A percentile compares a stretch with the other conserved stretches of the same genome.
Evolutionary conservation across 1,140 invertebrate genomes (phyloP).

Genomic region (Bombus ignitus): DNA sequence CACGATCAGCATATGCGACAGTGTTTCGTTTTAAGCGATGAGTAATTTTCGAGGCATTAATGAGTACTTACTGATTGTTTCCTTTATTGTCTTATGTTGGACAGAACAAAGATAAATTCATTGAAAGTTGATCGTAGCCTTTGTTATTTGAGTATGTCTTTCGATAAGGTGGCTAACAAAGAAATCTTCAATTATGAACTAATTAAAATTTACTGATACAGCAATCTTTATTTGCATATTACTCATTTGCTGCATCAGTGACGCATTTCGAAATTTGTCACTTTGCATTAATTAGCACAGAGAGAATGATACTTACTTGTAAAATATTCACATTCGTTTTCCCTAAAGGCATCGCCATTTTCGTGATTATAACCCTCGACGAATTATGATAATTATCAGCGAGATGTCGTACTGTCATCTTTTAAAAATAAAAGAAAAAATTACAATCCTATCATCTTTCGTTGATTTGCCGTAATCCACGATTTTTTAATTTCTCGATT

Average conservation of each 20-base stretch:
- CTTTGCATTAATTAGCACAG: not conserved
- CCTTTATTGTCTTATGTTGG: conserved; percentile 5
- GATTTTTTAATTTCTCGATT: not conserved
- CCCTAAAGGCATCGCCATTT: no score
- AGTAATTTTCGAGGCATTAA: conserved; percentile 63
- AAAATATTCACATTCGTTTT: no score
- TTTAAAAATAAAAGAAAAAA: no score
- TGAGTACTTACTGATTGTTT: conserved; percentile 41
- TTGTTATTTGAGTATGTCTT: not conserved
- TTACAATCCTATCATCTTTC: no score
- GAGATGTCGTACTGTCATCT: no score
- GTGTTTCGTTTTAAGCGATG: conserved; percentile 53
- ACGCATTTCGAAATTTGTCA: not conserved
- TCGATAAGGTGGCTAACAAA: not conserved
- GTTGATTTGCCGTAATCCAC: not conserved
- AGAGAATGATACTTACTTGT: not conserved
- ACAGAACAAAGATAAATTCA: not conserved
- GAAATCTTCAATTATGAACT: not conserved
- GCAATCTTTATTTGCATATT: not conserved
- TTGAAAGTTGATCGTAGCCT: not conserved
- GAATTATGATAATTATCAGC: not conserved
- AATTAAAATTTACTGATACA: not conserved
- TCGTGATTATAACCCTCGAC: no score
- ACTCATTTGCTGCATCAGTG: not conserved
- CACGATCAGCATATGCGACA: conserved; percentile 13